Conservation (phyloP, 2,113 vertebrate species). For the Megaceryle torquata region DNA sequence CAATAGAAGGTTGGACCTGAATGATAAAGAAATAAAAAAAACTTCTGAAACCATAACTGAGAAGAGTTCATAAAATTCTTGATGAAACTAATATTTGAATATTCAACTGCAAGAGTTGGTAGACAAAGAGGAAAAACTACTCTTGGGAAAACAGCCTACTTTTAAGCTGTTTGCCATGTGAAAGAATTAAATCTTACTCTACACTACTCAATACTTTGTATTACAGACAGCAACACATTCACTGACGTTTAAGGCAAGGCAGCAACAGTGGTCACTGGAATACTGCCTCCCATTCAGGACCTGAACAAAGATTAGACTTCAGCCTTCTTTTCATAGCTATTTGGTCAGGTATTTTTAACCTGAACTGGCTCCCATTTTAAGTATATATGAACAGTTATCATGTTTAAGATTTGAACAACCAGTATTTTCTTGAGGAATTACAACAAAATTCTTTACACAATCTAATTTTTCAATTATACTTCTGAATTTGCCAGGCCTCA, state of each 20-base stretch:
- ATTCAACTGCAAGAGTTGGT: rapidly evolving
- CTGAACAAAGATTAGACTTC: background rate
- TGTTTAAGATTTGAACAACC: background rate
- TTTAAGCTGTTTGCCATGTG: background rate
- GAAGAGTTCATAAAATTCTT: background rate
- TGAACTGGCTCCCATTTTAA: background rate
- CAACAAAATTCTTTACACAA: background rate
- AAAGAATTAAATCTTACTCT: background rate
- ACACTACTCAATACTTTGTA: background rate
- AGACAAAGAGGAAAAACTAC: background rate
- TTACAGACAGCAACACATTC: background rate
- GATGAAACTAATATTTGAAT: background rate
- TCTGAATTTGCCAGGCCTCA: background rate
- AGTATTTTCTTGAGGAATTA: background rate
- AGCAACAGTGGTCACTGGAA: background rate
- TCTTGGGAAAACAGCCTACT: background rate
- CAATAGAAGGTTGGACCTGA: background rate
- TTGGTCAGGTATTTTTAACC: background rate
- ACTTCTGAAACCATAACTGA: background rate
- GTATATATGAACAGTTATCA: background rate
- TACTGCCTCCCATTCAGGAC: background rate
- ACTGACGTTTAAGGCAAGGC: background rate
- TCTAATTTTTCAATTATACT: conserved; percentile 24
- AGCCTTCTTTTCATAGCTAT: background rate
- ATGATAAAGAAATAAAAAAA: background rate